Evolutionary conservation across 2,797 vertebrate genomes (phyloP).

Genomic region (Danio tinwini): DNA sequence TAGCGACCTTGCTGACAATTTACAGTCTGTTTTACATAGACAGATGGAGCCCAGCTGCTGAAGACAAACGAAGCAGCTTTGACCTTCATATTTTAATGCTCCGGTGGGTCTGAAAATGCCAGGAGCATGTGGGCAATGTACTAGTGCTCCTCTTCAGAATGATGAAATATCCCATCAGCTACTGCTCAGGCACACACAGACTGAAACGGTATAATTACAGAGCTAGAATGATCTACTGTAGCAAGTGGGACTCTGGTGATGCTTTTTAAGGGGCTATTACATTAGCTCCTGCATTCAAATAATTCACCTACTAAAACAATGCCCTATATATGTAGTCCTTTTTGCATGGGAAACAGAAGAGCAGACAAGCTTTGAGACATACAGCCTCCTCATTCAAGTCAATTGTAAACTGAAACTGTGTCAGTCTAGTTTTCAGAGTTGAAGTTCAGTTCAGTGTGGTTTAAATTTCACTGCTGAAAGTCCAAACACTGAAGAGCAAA

Average conservation of each 20-base stretch:
- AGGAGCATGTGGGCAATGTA: background rate
- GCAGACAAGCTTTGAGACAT: too few species aligned
- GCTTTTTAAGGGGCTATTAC: background rate
- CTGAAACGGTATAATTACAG: conserved; percentile 8
- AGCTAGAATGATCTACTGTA: conserved; percentile 2
- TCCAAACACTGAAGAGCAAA: too few species aligned
- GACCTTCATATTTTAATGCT: conserved; percentile 48
- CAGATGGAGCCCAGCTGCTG: conserved; percentile 36
- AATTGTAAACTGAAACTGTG: too few species aligned
- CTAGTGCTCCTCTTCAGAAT: conserved; percentile 11
- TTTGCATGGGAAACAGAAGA: too few species aligned
- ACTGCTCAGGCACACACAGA: background rate
- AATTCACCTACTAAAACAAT: too few species aligned
- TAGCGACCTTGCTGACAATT: background rate
- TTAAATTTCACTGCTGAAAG: too few species aligned
- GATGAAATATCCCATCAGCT: conserved; percentile 36
- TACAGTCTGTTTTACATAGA: background rate
- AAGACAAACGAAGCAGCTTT: conserved; percentile 10
- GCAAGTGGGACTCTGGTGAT: background rate
- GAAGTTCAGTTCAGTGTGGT: too few species aligned
- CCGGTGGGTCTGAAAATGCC: conserved; percentile 42
- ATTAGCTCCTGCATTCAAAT: too few species aligned
- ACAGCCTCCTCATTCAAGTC: too few species aligned
- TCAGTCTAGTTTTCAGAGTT: too few species aligned
- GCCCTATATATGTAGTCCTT: too few species aligned